These are phyloP conservation scores for Rhinolophus sinicus DNA, from an alignment of 2,113 vertebrate genomes.

Conservation along the genomic window DNA sequence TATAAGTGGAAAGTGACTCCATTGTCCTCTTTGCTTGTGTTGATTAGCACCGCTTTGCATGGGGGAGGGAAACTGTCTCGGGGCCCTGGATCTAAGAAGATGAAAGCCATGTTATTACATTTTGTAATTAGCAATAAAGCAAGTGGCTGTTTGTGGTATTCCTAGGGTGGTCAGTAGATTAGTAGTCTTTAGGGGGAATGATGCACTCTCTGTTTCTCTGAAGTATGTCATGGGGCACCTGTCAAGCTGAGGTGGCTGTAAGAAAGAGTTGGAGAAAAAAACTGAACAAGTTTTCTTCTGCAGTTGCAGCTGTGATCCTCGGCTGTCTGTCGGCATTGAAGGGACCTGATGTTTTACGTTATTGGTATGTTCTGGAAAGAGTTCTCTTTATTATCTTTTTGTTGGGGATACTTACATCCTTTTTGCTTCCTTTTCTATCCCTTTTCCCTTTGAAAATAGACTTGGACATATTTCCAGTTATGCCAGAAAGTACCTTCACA, in stretches of 20 bases:
- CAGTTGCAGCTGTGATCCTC: constrained; percentile 89
- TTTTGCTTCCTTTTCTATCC: neutral
- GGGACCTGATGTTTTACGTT: constrained; percentile 99
- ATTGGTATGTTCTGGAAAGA: constrained; percentile 93
- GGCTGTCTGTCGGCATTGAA: constrained; percentile 93
- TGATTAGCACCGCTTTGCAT: constrained; percentile 63
- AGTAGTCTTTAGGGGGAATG: neutral
- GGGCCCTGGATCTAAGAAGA: constrained; percentile 24
- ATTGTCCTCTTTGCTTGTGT: constrained; percentile 54
- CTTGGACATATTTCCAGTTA: constrained; percentile 53
- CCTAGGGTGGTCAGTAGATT: neutral
- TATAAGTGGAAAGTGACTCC: neutral
- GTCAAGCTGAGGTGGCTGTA: constrained; percentile 31
- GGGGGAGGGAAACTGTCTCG: constrained; percentile 51
- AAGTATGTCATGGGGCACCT: neutral
- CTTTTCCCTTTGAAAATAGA: constrained; percentile 51
- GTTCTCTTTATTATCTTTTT: constrained; percentile 45
- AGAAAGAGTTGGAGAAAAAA: constrained; percentile 86
- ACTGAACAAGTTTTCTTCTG: constrained; percentile 90
- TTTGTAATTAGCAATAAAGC: constrained; percentile 60
- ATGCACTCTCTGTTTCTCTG: constrained; percentile 18
- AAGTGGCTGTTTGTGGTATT: constrained; percentile 41
- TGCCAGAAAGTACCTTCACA: constrained; percentile 61
- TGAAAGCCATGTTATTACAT: constrained; percentile 39
- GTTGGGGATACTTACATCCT: constrained; percentile 1